Percentiles rank a stretch among this genome's conserved stretches.
These are phyloP conservation scores for Tetramorium alpestre DNA, from an alignment of 1,140 invertebrate genomes.

Conservation along the genomic window DNA sequence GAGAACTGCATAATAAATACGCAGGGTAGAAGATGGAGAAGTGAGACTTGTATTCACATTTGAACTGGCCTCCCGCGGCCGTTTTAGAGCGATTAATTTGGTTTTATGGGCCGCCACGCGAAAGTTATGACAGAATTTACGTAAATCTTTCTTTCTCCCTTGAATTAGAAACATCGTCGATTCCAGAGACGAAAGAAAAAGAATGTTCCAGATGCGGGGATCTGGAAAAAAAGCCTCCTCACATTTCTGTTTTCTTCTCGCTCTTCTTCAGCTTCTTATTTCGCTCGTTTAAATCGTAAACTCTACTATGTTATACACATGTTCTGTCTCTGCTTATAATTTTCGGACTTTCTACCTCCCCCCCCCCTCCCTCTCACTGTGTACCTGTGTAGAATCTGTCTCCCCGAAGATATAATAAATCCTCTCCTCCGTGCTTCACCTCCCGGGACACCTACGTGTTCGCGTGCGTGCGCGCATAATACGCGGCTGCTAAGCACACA, in stretches of 20 bases:
- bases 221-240: not conserved
- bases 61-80: constrained; percentile 46
- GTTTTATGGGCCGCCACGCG: constrained; percentile 62
- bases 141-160: constrained; percentile 53
- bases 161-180: constrained; percentile 22
- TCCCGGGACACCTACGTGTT: constrained; percentile 54
- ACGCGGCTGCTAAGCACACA: constrained; percentile 3
- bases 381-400: constrained; percentile 19
- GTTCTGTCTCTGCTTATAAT: not conserved
- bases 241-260: not conserved
- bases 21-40: constrained; percentile 22
- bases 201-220: not conserved
- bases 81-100: constrained; percentile 71
- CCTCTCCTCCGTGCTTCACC: constrained; percentile 13
- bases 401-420: constrained; percentile 50
- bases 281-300: constrained; percentile 6
- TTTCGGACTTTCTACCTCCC: not conserved
- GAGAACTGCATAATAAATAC: constrained; percentile 66
- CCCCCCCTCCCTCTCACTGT: not conserved
- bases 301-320: not conserved
- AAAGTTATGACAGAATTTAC: constrained; percentile 65
- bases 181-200: not conserved
- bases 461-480: constrained; percentile 11
- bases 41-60: constrained; percentile 56
- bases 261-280: not conserved